Evolutionary conservation across 2,113 vertebrate genomes (phyloP), one percentile per base, ranked within the genome.

Genomic region (Siniperca chuatsi): DNA sequence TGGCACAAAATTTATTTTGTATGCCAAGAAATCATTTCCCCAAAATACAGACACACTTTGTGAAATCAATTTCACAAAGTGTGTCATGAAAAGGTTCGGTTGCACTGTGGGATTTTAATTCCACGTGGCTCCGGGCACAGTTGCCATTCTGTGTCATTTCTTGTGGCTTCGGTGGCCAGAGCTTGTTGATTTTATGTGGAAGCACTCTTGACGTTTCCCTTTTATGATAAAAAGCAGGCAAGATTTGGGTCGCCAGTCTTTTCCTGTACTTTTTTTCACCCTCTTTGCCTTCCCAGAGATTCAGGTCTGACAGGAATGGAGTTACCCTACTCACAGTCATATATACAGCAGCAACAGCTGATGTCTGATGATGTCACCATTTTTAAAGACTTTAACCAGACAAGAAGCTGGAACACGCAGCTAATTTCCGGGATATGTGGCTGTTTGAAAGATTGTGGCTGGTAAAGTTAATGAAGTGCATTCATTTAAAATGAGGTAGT

Each of bases 381-480:
- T 67, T 44, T 83, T 52, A 66, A 72, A 44, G 58, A 72, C 57
- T 61, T 58, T 66, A 72, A 66, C 25, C 50, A 71, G 77, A 65
- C 65, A 18, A 29, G 60, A 73, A 61, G 60, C 48, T 35, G 40
- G 35, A 57, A 25, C 23, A 20, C 6, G 44, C 55, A 1, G 40
- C 65, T 82, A 44, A 37, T 78, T 79, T 61, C 62, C 12, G 69
- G 61, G 58, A 55, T 67, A 55, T 82, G 73, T 68, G 58, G 37
- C 44, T 83, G 84, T 88, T 88, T 87, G 78, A 87, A 67, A 80
- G 62, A 12, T 60, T 50, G 73, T 40, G 67, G 73, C 55, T 29
- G 42, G 35, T 73, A 9, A 66, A 82, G 62, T 64, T 61, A 75
- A 83, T 65, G 50, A 76, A 57, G 68, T 33, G 58, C 78, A 25